phyloP scores from a whole-genome alignment of 2,888 invertebrate genomes.

The Aphrophora alni region DNA sequence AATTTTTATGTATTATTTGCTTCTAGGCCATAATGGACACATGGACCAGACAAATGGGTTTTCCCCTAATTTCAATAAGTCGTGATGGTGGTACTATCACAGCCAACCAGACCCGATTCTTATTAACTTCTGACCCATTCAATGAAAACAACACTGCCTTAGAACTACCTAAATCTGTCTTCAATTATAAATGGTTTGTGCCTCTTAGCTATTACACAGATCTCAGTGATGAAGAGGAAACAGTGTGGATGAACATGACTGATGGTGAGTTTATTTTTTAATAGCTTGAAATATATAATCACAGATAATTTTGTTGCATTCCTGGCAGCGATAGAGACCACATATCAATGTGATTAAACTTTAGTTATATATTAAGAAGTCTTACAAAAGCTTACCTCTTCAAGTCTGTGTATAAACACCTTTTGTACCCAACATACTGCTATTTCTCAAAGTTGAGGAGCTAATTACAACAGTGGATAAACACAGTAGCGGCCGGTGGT shows the following conservation, averaged over 20 bases:
- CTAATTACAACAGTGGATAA: no score
- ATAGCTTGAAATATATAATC: no score
- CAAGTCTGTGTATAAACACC: no score
- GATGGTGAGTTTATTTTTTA: constrained; percentile 65
- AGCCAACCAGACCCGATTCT: constrained; percentile 71
- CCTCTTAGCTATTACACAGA: constrained; percentile 79
- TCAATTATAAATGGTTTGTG: constrained; percentile 76
- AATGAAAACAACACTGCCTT: constrained; percentile 58
- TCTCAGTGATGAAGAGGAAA: constrained; percentile 56
- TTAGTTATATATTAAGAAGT: no score
- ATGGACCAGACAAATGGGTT: constrained; percentile 85
- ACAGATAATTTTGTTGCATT: no score
- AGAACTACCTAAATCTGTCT: constrained; percentile 61
- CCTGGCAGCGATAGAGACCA: no score
- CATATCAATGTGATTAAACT: no score
- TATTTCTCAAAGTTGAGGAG: no score
- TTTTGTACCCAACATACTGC: no score
- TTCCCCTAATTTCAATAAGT: constrained; percentile 75
- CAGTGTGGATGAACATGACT: constrained; percentile 82
- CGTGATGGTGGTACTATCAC: constrained; percentile 66
- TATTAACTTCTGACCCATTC: constrained; percentile 62
- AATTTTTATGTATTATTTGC: no score
- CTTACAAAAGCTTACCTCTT: no score
- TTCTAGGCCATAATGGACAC: constrained; percentile 71
- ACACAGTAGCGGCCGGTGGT: no score